phyloP scores from a whole-genome alignment of 2,797 vertebrate genomes.

The Mustela erminea region DNA sequence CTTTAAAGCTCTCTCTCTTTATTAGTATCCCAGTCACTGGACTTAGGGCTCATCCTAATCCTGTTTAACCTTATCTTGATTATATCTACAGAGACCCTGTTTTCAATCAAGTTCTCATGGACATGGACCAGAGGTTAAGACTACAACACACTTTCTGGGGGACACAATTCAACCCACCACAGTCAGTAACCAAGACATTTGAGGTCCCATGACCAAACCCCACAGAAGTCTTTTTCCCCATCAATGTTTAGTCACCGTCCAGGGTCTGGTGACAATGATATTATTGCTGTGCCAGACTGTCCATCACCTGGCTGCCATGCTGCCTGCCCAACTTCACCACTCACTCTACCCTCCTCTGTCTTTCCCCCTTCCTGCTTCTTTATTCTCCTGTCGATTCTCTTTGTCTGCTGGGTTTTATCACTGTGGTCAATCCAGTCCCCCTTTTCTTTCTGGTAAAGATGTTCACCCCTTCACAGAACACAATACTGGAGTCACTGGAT shows the following conservation, averaged over 20 bases:
- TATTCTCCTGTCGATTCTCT: neutral
- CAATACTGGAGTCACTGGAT: fast-evolving
- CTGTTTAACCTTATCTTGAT: neutral
- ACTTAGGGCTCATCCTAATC: neutral
- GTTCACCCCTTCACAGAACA: neutral
- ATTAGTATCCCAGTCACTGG: neutral
- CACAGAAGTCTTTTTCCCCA: neutral
- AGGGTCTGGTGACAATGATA: neutral
- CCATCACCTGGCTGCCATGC: fast-evolving
- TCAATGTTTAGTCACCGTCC: fast-evolving
- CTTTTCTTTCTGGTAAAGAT: neutral
- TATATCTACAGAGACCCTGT: no score
- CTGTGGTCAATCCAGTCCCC: fast-evolving
- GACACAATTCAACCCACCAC: neutral
- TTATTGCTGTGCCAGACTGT: no score
- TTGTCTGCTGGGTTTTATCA: neutral
- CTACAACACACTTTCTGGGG: no score
- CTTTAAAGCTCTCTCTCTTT: neutral
- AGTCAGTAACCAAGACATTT: neutral
- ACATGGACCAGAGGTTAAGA: neutral
- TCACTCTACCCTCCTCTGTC: neutral
- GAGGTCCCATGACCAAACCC: neutral
- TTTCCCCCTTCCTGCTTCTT: neutral
- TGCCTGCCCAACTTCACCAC: neutral
- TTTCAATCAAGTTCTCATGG: neutral